phyloP scores from a whole-genome alignment of 2,888 invertebrate species.

The Sabellastarte sp. region DNA sequence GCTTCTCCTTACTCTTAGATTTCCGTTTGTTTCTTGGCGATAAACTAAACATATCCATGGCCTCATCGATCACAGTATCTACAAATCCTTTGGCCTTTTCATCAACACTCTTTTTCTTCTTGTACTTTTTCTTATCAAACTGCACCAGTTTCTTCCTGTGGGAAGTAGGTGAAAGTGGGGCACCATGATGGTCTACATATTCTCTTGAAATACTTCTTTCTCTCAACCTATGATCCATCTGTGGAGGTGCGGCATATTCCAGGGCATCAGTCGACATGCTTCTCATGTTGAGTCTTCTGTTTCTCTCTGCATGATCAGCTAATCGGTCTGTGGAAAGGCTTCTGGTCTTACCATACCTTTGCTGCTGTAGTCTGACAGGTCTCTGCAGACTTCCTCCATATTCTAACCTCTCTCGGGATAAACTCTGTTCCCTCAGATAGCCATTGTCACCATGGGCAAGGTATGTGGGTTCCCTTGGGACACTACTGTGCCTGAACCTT shows the following conservation, averaged over 20 bases:
- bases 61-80: neutral
- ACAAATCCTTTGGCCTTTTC: neutral
- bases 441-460: no score
- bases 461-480: no score
- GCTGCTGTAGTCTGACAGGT: neutral
- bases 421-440: no score
- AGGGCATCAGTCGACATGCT: neutral
- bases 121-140: neutral
- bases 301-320: neutral
- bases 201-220: neutral
- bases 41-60: neutral
- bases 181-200: neutral
- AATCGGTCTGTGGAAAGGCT: neutral
- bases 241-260: neutral
- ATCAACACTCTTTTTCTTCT: neutral
- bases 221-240: neutral
- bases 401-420: neutral
- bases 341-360: neutral
- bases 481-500: neutral
- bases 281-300: neutral
- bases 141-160: neutral
- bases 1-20: neutral
- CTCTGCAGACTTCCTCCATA: neutral
- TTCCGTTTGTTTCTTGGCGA: neutral
- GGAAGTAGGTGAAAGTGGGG: neutral